Percentiles rank a stretch among this genome's conserved stretches.
Evolutionary conservation across 2,113 vertebrate genomes (phyloP).

Genomic region (Ochotona curzoniae): DNA sequence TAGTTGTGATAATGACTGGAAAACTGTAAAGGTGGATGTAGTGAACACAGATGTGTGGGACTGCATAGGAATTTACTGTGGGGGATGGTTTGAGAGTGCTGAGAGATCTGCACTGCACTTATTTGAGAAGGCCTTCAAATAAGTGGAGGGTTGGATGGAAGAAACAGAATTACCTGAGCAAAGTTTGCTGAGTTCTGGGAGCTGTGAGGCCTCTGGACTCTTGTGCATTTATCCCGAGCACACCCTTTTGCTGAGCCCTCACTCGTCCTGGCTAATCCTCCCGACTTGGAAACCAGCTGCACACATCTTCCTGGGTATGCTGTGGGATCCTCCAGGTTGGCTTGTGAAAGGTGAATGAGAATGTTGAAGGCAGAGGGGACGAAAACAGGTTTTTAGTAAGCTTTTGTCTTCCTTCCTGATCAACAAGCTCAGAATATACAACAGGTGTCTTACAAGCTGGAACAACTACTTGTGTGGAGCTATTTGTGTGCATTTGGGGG

Average conservation of each 20-base stretch:
- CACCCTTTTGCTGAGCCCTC: neutral
- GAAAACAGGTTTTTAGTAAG: neutral
- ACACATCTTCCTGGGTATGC: neutral
- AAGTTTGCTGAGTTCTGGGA: neutral
- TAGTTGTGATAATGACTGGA: neutral
- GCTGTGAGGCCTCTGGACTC: neutral
- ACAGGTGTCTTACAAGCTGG: neutral
- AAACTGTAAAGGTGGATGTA: neutral
- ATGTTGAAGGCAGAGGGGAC: neutral
- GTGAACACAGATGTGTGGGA: neutral
- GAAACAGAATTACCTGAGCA: neutral
- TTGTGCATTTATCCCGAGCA: neutral
- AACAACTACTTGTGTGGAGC: neutral
- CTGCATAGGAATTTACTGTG: neutral
- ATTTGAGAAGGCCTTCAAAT: neutral
- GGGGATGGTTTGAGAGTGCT: neutral
- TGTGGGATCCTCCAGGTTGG: neutral
- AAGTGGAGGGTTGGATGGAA: neutral
- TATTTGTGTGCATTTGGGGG: neutral
- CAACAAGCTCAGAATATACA: neutral
- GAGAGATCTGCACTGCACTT: neutral
- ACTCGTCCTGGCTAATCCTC: neutral
- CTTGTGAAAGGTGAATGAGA: neutral
- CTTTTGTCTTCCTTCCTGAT: neutral
- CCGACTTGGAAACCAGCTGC: neutral